Conservation (phyloP, 2,113 vertebrate genomes). For the Tyrannus savana region DNA sequence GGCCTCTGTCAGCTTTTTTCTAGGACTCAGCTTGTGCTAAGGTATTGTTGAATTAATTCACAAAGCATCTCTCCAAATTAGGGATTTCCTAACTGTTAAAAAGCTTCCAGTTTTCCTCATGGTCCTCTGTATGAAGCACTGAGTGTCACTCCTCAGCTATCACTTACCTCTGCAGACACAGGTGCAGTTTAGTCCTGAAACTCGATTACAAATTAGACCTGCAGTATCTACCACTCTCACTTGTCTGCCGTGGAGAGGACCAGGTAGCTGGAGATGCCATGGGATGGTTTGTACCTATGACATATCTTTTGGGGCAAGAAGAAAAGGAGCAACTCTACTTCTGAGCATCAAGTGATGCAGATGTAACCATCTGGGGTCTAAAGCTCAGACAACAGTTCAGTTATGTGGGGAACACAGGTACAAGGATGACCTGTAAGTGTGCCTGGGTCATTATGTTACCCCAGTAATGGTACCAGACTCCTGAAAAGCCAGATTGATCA, state of each 20-base stretch:
- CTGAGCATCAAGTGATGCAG: background rate
- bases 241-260: background rate
- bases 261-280: background rate
- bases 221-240: background rate
- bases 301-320: background rate
- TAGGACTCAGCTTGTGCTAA: background rate
- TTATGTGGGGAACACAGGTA: background rate
- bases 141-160: background rate
- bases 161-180: background rate
- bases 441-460: background rate
- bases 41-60: background rate
- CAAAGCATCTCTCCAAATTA: background rate
- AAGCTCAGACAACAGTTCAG: background rate
- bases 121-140: background rate
- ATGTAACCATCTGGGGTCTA: background rate
- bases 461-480: background rate
- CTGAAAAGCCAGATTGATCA: background rate
- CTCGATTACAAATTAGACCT: accelerated
- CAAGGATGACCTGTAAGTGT: background rate
- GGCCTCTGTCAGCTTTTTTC: background rate
- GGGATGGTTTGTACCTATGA: background rate
- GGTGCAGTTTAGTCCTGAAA: background rate
- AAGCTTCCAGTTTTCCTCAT: background rate
- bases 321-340: background rate
- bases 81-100: background rate